A percentile compares a stretch with the other conserved stretches of the same genome.
phyloP scores from a whole-genome alignment of 1,140 invertebrate genomes.

The Anoplolepis gracilipes region DNA sequence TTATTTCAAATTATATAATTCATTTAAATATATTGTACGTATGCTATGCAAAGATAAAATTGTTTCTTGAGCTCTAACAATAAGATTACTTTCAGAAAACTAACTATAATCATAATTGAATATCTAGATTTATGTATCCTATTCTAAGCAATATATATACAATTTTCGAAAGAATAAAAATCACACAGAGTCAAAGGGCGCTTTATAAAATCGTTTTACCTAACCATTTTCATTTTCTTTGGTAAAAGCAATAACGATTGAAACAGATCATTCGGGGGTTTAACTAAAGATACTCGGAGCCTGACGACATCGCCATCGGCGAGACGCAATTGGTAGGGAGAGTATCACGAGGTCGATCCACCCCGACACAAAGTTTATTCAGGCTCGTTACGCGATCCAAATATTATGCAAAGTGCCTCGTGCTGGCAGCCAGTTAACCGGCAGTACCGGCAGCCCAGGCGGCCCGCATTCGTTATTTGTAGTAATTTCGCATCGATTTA shows the following conservation, averaged over 20 bases:
- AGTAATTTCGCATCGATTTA: conserved; percentile 80
- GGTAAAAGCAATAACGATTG: neutral
- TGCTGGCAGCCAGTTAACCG: conserved; percentile 75
- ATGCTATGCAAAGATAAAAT: neutral
- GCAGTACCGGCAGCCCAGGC: conserved; percentile 62
- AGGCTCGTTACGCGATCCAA: conserved; percentile 78
- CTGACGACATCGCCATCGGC: conserved; percentile 15
- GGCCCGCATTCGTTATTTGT: conserved; percentile 77
- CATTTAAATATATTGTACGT: neutral
- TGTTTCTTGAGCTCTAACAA: neutral
- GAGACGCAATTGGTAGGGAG: conserved; percentile 65
- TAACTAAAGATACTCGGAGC: neutral
- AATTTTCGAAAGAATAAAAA: neutral
- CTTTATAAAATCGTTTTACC: neutral
- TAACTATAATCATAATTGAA: neutral
- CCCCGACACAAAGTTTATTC: conserved; percentile 72
- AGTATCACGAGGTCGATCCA: conserved; percentile 70
- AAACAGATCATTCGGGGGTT: conserved; percentile 4
- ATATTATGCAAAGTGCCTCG: conserved; percentile 80
- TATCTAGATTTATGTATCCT: neutral
- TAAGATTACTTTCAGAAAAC: neutral
- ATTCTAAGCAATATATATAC: neutral
- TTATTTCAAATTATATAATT: neutral
- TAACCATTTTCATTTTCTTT: neutral
- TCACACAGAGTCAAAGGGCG: neutral